Percentiles rank a stretch among this genome's conserved stretches.
Evolutionary conservation across 2,797 vertebrate genomes (phyloP).

Genomic region (Allobates femoralis): DNA sequence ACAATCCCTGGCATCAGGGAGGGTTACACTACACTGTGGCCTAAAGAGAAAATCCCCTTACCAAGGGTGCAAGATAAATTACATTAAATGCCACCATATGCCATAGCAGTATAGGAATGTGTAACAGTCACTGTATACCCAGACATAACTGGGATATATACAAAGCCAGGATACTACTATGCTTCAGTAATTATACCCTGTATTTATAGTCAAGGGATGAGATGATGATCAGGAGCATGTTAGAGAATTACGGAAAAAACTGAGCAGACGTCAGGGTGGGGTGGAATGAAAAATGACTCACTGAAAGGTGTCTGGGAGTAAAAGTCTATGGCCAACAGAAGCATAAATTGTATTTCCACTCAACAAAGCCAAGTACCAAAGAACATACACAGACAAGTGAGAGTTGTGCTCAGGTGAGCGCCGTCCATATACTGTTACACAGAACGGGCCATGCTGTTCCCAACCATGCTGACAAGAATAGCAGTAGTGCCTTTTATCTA

Average conservation of each 20-base stretch:
- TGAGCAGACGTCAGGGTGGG: neutral
- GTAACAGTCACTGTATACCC: neutral
- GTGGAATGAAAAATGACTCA: conserved; percentile 16
- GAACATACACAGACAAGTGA: neutral
- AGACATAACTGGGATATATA: neutral
- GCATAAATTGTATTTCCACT: conserved; percentile 24
- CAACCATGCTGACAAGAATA: neutral
- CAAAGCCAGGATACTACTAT: neutral
- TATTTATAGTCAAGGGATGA: neutral
- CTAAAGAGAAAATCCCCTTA: conserved; percentile 41
- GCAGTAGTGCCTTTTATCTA: neutral
- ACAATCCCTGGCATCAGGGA: neutral
- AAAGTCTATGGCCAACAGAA: neutral
- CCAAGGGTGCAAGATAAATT: conserved; percentile 4
- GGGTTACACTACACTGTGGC: conserved; percentile 13
- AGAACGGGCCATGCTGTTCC: conserved; percentile 13
- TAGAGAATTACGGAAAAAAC: neutral
- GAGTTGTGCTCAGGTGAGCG: conserved; percentile 14
- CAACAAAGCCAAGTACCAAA: neutral
- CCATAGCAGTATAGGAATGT: neutral
- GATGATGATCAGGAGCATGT: neutral
- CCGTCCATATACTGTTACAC: neutral
- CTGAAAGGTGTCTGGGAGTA: conserved; percentile 22
- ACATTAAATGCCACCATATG: conserved; percentile 37
- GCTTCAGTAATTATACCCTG: neutral